phyloP scores from a whole-genome alignment of 2,888 invertebrate species.

The Fissipunctia ypsillon region DNA sequence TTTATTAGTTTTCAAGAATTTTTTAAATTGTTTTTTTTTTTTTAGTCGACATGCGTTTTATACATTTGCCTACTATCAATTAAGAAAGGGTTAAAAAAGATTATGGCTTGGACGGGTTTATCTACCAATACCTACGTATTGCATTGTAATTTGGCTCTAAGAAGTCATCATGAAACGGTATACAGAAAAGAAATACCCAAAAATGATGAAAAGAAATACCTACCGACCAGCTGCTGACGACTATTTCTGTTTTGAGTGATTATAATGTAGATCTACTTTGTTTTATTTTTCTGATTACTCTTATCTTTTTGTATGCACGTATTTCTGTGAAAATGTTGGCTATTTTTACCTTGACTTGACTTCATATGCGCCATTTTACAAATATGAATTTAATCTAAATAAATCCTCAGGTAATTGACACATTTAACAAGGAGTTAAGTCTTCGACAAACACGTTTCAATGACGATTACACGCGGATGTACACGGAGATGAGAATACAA shows the following conservation, averaged over 20 bases:
- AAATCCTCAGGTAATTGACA: constrained; percentile 52
- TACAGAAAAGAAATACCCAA: not conserved
- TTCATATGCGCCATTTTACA: no score
- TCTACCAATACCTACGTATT: not conserved
- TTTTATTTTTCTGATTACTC: no score
- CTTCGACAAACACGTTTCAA: constrained; percentile 14
- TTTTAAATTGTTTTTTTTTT: no score
- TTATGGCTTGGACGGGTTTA: not conserved
- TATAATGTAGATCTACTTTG: no score
- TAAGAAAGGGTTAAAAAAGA: not conserved
- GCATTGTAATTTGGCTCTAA: not conserved
- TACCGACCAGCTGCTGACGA: no score
- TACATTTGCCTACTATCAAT: not conserved
- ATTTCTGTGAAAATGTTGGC: not conserved
- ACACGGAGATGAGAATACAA: no score
- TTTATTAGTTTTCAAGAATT: not conserved
- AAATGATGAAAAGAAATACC: not conserved
- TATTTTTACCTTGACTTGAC: constrained; percentile 26
- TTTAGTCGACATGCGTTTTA: not conserved
- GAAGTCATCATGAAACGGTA: not conserved
- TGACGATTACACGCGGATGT: not conserved
- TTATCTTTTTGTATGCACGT: no score
- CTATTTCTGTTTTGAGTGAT: no score
- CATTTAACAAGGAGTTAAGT: constrained; percentile 38
- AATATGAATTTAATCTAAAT: no score